phyloP scores from a whole-genome alignment of 2,888 invertebrate species.

The Endotricha flammealis region DNA sequence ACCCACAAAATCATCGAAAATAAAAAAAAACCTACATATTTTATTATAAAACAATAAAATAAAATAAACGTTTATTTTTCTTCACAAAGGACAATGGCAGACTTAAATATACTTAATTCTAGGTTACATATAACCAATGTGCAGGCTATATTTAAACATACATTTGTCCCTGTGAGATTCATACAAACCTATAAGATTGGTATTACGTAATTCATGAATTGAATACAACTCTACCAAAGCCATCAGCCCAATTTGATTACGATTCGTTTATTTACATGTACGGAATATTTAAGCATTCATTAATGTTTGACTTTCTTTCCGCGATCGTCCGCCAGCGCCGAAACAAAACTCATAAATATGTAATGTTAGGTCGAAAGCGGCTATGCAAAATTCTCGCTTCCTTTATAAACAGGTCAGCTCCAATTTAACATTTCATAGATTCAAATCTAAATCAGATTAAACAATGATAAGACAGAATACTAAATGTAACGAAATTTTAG shows the following conservation, averaged over 20 bases:
- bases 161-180: no score
- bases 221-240: background rate
- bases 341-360: conserved; percentile 75
- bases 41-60: no score
- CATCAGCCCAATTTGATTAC: background rate
- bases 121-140: no score
- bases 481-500: no score
- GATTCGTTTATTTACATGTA: conserved; percentile 66
- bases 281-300: conserved; percentile 72
- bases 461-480: conserved; percentile 19
- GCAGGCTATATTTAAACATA: no score
- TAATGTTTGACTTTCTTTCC: conserved; percentile 73
- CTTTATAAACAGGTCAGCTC: conserved; percentile 60
- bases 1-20: no score
- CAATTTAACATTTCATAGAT: conserved; percentile 49
- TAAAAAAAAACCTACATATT: no score
- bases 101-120: no score
- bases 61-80: no score
- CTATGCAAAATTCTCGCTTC: conserved; percentile 54
- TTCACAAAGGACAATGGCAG: no score
- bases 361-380: conserved; percentile 53
- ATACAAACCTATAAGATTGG: no score
- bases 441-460: conserved; percentile 33
- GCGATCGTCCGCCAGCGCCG: conserved; percentile 49
- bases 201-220: no score